Evolutionary conservation across 1,140 invertebrate genomes (phyloP), one percentile per base, ranked within the genome.

Genomic region (Phocides pigmalion): DNA sequence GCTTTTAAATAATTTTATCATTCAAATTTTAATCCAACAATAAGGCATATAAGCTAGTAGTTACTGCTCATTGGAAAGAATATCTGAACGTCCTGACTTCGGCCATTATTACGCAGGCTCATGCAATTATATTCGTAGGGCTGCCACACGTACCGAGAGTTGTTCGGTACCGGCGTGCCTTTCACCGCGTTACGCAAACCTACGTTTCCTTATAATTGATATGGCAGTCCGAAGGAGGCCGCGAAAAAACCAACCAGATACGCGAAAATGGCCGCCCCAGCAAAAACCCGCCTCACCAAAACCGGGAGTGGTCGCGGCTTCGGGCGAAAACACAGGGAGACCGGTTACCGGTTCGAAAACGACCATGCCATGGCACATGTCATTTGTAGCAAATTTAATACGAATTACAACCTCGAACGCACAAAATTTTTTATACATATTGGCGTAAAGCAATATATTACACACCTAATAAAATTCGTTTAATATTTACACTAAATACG

Each of bases 151-250:
- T 63, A 35, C 47, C 65, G 56, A 64, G 71, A 68, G 70, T 63
- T 69, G 64, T 62, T 47, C 63, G 50, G 32, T 35, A 35, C 68
- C 49, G 62, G 56, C 51, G 49, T 47, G 58, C 74, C 72, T 80
- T 81, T 82, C 73, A 81, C 78, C 62, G 54, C 39, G 58, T 79
- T 76, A 76, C 73, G 71, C 73, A 81, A 76, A 61, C 64, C 71
- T 54, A 67, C 77, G 77, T 79, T 78, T 70, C 74, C 69, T 69
- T 75, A 75, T 85, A 85, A 87, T 83, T 83, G 77, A 80, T 77
- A 84, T 76, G 53, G 74, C 70, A 42, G 66, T 68, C 70, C 62
- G 65, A 79, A 70, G 76, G 51, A 64, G 64, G 62, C 56, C 41
- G 62, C 64, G 68, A 77, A 76, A 77, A 77, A 78, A 76, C 70